A percentile compares a stretch with the other conserved stretches of the same genome.
phyloP scores from a whole-genome alignment of 1,140 invertebrate species.

The Scaptomyza montana region DNA sequence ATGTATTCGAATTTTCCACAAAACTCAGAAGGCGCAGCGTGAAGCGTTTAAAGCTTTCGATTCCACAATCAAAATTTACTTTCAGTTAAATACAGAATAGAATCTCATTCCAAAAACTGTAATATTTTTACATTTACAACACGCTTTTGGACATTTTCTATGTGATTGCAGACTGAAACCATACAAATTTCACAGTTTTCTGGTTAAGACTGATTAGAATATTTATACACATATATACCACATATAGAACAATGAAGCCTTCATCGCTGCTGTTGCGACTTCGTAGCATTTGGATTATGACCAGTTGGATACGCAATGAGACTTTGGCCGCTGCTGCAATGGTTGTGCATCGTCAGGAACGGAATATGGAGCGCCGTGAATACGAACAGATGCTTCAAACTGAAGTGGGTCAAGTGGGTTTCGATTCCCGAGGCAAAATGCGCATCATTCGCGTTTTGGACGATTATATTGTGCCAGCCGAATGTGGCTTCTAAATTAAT shows the following conservation, averaged over 20 bases:
- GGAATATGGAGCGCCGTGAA: conserved; percentile 7
- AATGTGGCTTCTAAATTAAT: conserved; percentile 35
- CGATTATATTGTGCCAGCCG: conserved; percentile 61
- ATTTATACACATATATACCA: not conserved
- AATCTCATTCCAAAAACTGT: not conserved
- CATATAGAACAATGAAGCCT: conserved; percentile 49
- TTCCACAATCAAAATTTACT: not conserved
- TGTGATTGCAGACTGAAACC: not conserved
- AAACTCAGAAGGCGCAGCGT: conserved; percentile 20
- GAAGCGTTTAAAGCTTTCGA: not conserved
- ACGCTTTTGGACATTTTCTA: not conserved
- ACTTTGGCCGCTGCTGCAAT: conserved; percentile 60
- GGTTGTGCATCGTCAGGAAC: conserved; percentile 50
- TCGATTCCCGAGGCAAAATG: conserved; percentile 53
- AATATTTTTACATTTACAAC: not conserved
- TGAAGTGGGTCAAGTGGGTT: conserved; percentile 40
- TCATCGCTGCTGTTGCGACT: conserved; percentile 48
- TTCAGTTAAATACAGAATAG: conserved; percentile 1
- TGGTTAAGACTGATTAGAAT: not conserved
- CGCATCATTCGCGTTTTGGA: conserved; percentile 56
- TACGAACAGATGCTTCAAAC: conserved; percentile 4
- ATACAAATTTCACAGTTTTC: conserved; percentile 10
- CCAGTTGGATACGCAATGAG: conserved; percentile 63
- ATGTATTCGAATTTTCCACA: not conserved
- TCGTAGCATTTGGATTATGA: conserved; percentile 62